Base-by-base conservation (phyloP, 1,140 invertebrate genomes). In the Drosophila ficusphila region DNA sequence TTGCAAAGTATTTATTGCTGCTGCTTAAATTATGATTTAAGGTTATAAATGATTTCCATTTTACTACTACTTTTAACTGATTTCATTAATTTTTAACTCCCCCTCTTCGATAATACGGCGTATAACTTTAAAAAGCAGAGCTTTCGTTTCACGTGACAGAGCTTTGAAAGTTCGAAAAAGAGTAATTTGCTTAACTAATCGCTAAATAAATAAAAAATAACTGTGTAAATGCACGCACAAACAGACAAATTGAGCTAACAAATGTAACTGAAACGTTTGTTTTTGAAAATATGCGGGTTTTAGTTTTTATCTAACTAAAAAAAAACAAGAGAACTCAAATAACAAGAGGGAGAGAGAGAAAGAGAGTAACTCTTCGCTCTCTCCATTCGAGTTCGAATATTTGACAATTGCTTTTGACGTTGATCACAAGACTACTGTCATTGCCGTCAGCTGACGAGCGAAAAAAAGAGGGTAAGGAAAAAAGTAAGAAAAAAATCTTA, bases 131-230 rank as follows among this genome's bases (percentile, higher is more conserved):
- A 72, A 72, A 73, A 57, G 47, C 42, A 89, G 67, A 88, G 83
- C 83, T 88, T 88, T 88, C 39, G 49, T 62, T 88, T 88, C 83
- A 88, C 83, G 83, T 88, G 83, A 88, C 79, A 69, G 48, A 88
- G 83, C 83, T 89, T 89, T 82, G 27, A 39, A 76, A 88, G 79
- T 82, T 88, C 83, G 83, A 89, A 88, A 76, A 61, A n/a, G n/a
- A 9, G 41, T 44, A 47, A 77, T 64, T 44, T 12, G 7, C 14
- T 36, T 7, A 19, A 34, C 16, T 21, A 64, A 61, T 60, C 39
- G 16, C 11, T 29, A 23, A 61, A 61, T 42, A 64, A 64, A 61
- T 60, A 64, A 12, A 47, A 18, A 27, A n/a, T 9, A 27, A 7
- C n/a, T 57, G 1, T 3, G 14, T 14, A 11, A 42, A 2, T n/a